Evolutionary conservation across 2,113 vertebrate genomes (phyloP), one percentile per base, ranked within the genome.

Genomic region (Henicopernis longicauda): DNA sequence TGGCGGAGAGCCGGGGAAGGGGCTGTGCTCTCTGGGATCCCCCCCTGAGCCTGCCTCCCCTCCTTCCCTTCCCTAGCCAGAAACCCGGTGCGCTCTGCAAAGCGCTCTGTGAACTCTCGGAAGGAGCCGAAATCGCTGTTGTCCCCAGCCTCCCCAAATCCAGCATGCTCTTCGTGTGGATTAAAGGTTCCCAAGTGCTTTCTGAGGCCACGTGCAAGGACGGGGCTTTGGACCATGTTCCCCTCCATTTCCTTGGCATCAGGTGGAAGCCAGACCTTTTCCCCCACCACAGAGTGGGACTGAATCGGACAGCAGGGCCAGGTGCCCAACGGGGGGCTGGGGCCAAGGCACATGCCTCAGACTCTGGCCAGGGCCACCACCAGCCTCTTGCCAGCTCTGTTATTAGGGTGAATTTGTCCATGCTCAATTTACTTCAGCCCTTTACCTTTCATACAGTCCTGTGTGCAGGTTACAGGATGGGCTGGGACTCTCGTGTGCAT

Each of bases 161-260:
- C 45, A 49, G 11, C 3, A 4, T 38, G 23, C 22, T 86, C n/a
- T 66, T 66, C 2, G 0, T 20, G 15, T 50, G 58, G 13, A 21
- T 52, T 54, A 49, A 40, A 76, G 21, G 50, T 70, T 81, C 38
- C 44, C 16, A 3, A 16, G 44, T 0, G 4, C 36, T 59, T 84
- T 52, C 50, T 40, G 44, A 69, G 47, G 61, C 34, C 2, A 1
- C 1, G 0, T 20, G n/a, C 11, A 73, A 67, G 40, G 52, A 13
- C 38, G 83, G 27, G 1, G 1, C 32, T 88, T 73, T 70, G 36
- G 66, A 26, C 44, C 15, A 25, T 1, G 1, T 80, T 29, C 14
- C 13, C 20, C 15, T 84, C 42, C 1, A 0, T 21, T 69, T 74
- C 32, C 54, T 62, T 1, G 1, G 36, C 1, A 0, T 29, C 3